Percentiles rank a stretch among this genome's conserved stretches.
Evolutionary conservation across 1,140 invertebrate genomes (phyloP).

Genomic region (Panonychus citri): DNA sequence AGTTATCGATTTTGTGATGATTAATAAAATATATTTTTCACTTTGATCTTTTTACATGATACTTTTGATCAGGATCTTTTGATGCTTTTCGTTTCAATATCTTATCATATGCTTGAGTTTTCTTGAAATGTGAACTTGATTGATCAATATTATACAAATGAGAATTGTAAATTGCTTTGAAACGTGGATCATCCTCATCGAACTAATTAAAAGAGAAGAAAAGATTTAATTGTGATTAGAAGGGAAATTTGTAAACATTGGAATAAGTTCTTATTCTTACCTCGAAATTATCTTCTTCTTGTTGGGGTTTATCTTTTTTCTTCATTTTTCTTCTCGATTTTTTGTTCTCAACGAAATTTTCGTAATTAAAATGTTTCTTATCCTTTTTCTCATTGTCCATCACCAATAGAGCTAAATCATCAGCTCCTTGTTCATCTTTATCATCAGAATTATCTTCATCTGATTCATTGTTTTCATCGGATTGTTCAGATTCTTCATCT

Average conservation of each 20-base stretch:
- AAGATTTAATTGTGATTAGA: not conserved
- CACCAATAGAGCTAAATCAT: slow-evolving; percentile 22
- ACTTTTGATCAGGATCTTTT: too few species aligned
- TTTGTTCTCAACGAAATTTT: slow-evolving; percentile 48
- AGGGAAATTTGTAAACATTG: not conserved
- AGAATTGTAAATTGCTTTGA: slow-evolving; percentile 55
- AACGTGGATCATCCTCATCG: slow-evolving; percentile 53
- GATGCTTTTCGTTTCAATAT: slow-evolving; percentile 34
- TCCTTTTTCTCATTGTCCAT: slow-evolving; percentile 29
- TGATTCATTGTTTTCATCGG: slow-evolving; percentile 8
- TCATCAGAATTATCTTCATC: not conserved
- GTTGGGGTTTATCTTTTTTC: slow-evolving; percentile 21
- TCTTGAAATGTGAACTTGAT: slow-evolving; percentile 64
- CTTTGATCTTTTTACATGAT: too few species aligned
- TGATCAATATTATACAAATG: slow-evolving; percentile 81
- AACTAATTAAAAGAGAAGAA: slow-evolving; percentile 26
- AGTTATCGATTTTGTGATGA: too few species aligned
- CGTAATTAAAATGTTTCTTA: slow-evolving; percentile 53
- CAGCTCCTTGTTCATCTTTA: not conserved
- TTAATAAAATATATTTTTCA: too few species aligned
- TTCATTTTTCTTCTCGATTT: slow-evolving; percentile 35
- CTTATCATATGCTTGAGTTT: slow-evolving; percentile 63
- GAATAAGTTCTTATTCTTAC: slow-evolving; percentile 16
- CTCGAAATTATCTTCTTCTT: slow-evolving; percentile 35
- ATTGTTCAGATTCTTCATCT: not conserved